Conservation (phyloP, 2,888 invertebrate species). For the Mimachlamys varia region DNA sequence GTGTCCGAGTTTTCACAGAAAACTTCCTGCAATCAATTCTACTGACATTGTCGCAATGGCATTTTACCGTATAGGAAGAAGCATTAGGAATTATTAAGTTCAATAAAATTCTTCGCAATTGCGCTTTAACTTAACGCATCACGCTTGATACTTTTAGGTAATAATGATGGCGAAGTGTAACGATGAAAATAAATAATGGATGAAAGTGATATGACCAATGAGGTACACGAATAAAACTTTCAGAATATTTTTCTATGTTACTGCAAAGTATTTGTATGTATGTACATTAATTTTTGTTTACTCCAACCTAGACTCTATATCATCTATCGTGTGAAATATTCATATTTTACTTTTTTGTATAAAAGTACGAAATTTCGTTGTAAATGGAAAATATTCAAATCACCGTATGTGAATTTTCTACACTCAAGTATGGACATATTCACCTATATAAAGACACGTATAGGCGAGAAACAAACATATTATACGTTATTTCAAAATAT, state of each 20-base stretch:
- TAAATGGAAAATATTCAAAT: not conserved
- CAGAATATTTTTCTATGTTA: not conserved
- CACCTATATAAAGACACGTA: not conserved
- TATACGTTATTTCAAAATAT: not conserved
- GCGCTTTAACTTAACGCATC: no score
- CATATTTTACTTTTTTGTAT: not conserved
- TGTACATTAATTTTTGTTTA: no score
- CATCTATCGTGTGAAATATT: not conserved
- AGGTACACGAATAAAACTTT: not conserved
- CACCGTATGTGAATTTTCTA: no score
- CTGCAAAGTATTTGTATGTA: not conserved
- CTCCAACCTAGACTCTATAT: not conserved
- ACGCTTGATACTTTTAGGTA: not conserved
- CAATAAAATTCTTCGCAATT: no score
- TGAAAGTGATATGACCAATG: not conserved
- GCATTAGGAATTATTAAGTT: no score
- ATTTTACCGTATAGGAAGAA: no score
- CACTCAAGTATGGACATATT: not conserved
- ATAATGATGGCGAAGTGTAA: not conserved
- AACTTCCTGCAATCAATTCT: no score
- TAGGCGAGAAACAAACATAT: not conserved
- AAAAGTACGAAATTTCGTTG: not conserved
- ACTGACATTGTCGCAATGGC: no score
- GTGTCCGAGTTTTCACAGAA: no score
- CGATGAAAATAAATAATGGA: conserved; percentile 9